Evolutionary conservation across 2,888 invertebrate genomes (phyloP), one percentile per base, ranked within the genome.

Genomic region (Sesia bembeciformis): DNA sequence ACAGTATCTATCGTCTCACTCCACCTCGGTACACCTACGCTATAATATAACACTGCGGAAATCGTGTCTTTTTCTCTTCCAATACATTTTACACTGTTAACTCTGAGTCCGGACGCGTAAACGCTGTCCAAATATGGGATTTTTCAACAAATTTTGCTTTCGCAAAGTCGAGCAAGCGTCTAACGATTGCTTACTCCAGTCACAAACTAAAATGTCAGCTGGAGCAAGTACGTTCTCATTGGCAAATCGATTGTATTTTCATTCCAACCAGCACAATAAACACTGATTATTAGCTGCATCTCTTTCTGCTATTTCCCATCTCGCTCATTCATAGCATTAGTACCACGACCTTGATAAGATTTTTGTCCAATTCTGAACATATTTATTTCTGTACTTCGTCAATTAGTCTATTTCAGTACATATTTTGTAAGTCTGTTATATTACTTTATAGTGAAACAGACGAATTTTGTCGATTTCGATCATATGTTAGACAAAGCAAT

Each of bases 21-120:
- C 87, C 86, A 79, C 76, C 71, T 61, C 59, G 65, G 66, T 77
- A 78, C 81, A 84, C 85, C 81, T 77, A 73, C 88, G 90, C 89
- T 90, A 90, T 90, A 90, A 90, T 78, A 90, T 90, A 72, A 90
- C 90, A 88, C 88, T 90, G 64, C 78, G 81, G 70, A 76, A 81
- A 76, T 83, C 76, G 84, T 85, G 80, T 84, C 84, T 85, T 89
- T 86, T 90, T 86, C 88, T 84, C 82, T 84, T 89, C 78, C 81
- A 82, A 90, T 86, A 83, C 90, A 90, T 90, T 87, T 88, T 85
- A 86, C 84, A 88, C 87, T 82, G 73, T 77, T 72, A 76, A 79
- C 73, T 69, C 73, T 74, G 77, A 76, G 78, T 78, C 74, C 74
- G 81, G 83, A 82, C 84, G 78, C 81, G 78, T 68, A 72, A 81